Conservation (phyloP, 2,888 invertebrate genomes). For the Ethmia dodecea region DNA sequence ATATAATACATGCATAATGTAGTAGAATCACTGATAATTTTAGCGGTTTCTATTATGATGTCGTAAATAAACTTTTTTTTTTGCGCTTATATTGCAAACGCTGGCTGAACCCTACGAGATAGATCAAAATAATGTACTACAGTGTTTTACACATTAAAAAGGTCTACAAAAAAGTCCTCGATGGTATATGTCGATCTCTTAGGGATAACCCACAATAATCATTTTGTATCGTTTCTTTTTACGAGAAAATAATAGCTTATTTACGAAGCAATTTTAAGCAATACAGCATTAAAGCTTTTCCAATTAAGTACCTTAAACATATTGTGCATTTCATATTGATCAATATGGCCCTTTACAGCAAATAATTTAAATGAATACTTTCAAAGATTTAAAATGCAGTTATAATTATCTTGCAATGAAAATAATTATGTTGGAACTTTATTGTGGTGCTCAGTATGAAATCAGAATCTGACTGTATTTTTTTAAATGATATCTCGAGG, state of each 20-base stretch:
- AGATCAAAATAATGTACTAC: slow-evolving; percentile 23
- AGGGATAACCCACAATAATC: slow-evolving; percentile 10
- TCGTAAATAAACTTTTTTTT: slow-evolving; percentile 7
- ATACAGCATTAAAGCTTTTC: slow-evolving; percentile 13
- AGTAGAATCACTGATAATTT: neutral
- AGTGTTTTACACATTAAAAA: slow-evolving; percentile 20
- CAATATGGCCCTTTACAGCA: slow-evolving; percentile 14
- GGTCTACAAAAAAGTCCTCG: slow-evolving; percentile 15
- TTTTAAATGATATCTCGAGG: no score
- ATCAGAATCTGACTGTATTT: no score
- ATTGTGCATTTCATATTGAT: slow-evolving; percentile 15
- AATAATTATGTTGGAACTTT: no score
- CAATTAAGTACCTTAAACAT: slow-evolving; percentile 14
- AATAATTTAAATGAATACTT: slow-evolving; percentile 14
- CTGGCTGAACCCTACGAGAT: slow-evolving; percentile 23
- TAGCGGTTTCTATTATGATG: slow-evolving; percentile 1
- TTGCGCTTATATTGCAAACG: slow-evolving; percentile 23
- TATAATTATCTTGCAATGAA: no score
- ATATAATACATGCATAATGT: neutral
- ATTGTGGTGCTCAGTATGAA: no score
- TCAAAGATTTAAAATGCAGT: slow-evolving; percentile 15
- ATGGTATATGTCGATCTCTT: slow-evolving; percentile 9
- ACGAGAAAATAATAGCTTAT: slow-evolving; percentile 15
- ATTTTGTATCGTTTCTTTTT: slow-evolving; percentile 12
- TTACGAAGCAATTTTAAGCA: slow-evolving; percentile 17